Evolutionary conservation across 2,797 vertebrate genomes (phyloP).

Genomic region (Eulemur albifrons): DNA sequence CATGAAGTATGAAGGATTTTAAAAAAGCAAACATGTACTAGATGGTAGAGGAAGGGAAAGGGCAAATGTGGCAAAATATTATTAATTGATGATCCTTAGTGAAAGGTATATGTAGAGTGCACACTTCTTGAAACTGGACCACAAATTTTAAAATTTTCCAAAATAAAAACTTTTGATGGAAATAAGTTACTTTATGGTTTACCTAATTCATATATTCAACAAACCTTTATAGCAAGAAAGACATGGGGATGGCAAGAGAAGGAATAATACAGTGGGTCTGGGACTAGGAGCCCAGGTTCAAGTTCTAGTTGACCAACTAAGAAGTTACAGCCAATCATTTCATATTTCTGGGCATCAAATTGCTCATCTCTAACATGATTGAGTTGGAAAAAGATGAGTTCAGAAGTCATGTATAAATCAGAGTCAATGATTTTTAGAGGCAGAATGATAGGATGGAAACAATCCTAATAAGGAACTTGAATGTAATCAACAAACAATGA

Average conservation of each 20-base stretch:
- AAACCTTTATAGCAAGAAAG: not conserved
- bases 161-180: not conserved
- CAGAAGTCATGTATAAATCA: not conserved
- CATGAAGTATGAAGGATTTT: not conserved
- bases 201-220: not conserved
- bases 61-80: not conserved
- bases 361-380: not conserved
- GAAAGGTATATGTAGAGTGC: not conserved
- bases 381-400: not conserved
- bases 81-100: not conserved
- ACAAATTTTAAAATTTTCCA: not conserved
- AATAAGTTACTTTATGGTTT: not conserved
- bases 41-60: not conserved
- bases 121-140: not conserved
- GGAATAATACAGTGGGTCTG: not conserved
- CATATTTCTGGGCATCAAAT: not conserved
- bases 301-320: not conserved
- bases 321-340: not conserved
- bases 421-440: not conserved
- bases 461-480: not conserved
- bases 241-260: not conserved
- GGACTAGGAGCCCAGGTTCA: not conserved
- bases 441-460: not conserved
- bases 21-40: not conserved
- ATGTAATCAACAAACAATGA: not conserved